phyloP scores from a whole-genome alignment of 2,888 invertebrate genomes.

The Peribatodes rhomboidaria region DNA sequence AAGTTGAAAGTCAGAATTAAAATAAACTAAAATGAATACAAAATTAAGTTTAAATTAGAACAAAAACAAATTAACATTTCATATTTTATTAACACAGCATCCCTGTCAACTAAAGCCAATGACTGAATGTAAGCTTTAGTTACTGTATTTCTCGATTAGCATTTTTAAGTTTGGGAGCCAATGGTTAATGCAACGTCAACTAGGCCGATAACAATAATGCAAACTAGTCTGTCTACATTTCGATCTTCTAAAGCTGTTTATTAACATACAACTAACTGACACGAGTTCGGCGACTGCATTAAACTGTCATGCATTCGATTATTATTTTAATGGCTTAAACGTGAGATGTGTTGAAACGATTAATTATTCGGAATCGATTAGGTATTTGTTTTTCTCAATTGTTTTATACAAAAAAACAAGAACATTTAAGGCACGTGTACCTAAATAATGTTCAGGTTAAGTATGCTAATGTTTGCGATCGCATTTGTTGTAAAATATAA shows the following conservation, averaged over 20 bases:
- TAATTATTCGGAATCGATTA: conserved; percentile 45
- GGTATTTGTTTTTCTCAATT: conserved; percentile 47
- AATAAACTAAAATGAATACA: no score
- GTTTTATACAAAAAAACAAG: conserved; percentile 25
- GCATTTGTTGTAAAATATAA: background rate
- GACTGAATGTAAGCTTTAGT: background rate
- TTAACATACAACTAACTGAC: conserved; percentile 61
- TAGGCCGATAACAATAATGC: conserved; percentile 75
- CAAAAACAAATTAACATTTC: no score
- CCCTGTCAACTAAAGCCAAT: no score
- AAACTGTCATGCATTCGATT: conserved; percentile 68
- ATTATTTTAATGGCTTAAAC: conserved; percentile 62
- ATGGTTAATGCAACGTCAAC: conserved; percentile 65
- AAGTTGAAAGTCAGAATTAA: no score
- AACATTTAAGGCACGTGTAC: conserved; percentile 1
- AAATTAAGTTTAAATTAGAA: no score
- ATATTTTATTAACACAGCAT: no score
- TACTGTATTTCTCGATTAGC: background rate
- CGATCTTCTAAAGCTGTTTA: conserved; percentile 64
- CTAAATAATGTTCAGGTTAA: background rate
- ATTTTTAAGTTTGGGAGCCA: conserved; percentile 25
- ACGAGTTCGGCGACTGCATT: conserved; percentile 66
- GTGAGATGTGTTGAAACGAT: conserved; percentile 48
- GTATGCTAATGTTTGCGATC: background rate
- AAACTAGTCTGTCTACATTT: conserved; percentile 76